phyloP scores from a whole-genome alignment of 2,888 invertebrate species.

The Trypoxylon attenuatum region DNA sequence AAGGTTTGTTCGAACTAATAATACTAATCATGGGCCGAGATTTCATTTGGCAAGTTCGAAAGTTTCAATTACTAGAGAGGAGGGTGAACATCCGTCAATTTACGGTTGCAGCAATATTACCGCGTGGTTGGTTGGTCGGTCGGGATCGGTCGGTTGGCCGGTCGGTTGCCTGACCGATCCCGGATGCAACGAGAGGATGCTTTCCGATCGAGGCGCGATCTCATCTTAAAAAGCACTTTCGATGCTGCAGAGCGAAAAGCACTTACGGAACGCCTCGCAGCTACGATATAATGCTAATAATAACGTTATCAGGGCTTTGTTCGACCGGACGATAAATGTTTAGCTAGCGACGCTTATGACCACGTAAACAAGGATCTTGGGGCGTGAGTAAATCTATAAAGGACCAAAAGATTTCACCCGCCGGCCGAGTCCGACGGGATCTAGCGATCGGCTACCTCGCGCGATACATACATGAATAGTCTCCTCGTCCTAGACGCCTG shows the following conservation, averaged over 20 bases:
- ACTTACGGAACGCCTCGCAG: conserved; percentile 50
- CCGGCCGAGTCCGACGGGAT: neutral
- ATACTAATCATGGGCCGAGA: conserved; percentile 38
- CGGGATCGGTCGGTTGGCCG: too few species aligned
- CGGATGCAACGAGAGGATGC: conserved; percentile 44
- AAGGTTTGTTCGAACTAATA: conserved; percentile 38
- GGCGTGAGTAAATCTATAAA: conserved; percentile 56
- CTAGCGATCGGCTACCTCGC: too few species aligned
- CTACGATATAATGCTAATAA: conserved; percentile 51
- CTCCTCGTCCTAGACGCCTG: too few species aligned
- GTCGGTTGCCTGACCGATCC: too few species aligned
- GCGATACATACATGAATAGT: too few species aligned
- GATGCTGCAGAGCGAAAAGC: conserved; percentile 51
- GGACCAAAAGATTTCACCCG: conserved; percentile 25
- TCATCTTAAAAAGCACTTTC: conserved; percentile 56
- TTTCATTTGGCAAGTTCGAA: conserved; percentile 45
- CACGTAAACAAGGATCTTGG: conserved; percentile 53
- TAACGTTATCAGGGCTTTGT: conserved; percentile 56
- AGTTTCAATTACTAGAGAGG: conserved; percentile 50
- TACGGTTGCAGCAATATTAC: conserved; percentile 38
- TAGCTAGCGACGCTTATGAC: conserved; percentile 44
- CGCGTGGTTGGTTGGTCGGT: too few species aligned
- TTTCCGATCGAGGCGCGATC: conserved; percentile 50
- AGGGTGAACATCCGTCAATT: conserved; percentile 41
- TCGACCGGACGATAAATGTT: conserved; percentile 54